phyloP scores from a whole-genome alignment of 2,113 vertebrate genomes.

The Actinemys pallida region DNA sequence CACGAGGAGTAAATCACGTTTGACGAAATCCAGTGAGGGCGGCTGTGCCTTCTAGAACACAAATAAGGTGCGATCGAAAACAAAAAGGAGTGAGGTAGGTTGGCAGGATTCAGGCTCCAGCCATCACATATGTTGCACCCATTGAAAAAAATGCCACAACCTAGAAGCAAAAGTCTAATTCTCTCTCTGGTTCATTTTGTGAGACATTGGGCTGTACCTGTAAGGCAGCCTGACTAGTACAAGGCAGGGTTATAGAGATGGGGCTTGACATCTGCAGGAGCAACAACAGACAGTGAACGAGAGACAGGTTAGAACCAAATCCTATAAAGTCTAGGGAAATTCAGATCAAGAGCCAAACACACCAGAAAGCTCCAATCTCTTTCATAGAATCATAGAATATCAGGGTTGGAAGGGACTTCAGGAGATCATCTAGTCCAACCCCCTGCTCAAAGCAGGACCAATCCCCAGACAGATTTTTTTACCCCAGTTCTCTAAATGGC shows the following conservation, averaged over 20 bases:
- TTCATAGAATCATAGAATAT: too few relatives aligned
- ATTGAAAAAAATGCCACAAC: background rate
- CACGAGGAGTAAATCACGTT: background rate
- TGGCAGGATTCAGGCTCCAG: background rate
- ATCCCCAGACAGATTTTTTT: too few relatives aligned
- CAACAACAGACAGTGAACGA: conserved; percentile 7
- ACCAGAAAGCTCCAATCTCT: background rate
- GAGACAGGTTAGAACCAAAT: conserved; percentile 42
- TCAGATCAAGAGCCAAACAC: background rate
- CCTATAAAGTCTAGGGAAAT: conserved; percentile 8
- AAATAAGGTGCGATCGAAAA: background rate
- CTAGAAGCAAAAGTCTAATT: conserved; percentile 4
- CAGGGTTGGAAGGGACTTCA: too few relatives aligned
- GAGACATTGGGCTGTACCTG: conserved; percentile 7
- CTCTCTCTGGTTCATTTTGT: background rate
- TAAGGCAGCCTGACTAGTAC: background rate
- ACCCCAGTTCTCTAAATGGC: too few relatives aligned
- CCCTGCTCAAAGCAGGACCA: too few relatives aligned
- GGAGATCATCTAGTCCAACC: too few relatives aligned
- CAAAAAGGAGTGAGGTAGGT: rapidly evolving
- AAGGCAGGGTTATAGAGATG: conserved; percentile 37
- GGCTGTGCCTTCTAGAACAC: background rate
- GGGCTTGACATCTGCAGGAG: conserved; percentile 46
- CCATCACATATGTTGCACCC: background rate
- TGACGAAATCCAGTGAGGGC: background rate